A percentile compares a stretch with the other conserved stretches of the same genome.
Conservation (phyloP, 2,797 vertebrate species). For the Peromyscus aztecus region DNA sequence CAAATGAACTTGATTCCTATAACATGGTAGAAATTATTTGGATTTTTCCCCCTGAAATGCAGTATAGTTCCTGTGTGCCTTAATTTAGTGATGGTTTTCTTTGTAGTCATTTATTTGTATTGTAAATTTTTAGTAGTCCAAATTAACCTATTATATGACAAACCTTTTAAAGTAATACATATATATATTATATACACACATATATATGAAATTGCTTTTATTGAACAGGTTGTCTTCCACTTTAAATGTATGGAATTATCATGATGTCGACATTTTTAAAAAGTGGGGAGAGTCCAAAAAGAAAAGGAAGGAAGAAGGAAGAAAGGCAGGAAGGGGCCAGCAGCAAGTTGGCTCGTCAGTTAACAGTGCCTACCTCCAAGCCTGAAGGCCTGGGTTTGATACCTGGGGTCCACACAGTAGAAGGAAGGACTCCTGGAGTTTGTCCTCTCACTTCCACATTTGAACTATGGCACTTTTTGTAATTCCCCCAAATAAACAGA, state of each 20-base stretch:
- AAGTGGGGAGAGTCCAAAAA: slow-evolving; percentile 43
- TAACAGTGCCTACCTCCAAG: neutral
- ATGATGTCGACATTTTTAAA: slow-evolving; percentile 67
- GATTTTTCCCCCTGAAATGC: slow-evolving; percentile 32
- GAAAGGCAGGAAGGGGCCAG: too few relatives aligned
- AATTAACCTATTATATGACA: slow-evolving; percentile 78
- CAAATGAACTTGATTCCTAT: slow-evolving; percentile 78
- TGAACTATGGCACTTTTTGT: neutral
- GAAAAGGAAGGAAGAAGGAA: neutral
- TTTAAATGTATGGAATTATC: slow-evolving; percentile 64
- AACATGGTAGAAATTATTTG: slow-evolving; percentile 64
- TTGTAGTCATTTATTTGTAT: slow-evolving; percentile 73
- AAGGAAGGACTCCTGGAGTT: neutral
- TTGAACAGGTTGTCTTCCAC: slow-evolving; percentile 68
- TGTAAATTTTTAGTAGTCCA: slow-evolving; percentile 71
- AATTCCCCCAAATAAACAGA: neutral
- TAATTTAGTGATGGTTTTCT: slow-evolving; percentile 65
- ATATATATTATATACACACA: too few relatives aligned
- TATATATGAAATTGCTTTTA: slow-evolving; percentile 83
- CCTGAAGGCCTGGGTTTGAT: neutral
- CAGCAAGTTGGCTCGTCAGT: neutral
- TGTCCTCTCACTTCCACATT: neutral
- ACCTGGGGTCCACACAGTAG: neutral
- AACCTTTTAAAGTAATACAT: neutral
- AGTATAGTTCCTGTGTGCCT: slow-evolving; percentile 56